These are phyloP conservation scores for Cirrhinus molitorella DNA, from an alignment of 2,797 vertebrate genomes.

Conservation along the genomic window DNA sequence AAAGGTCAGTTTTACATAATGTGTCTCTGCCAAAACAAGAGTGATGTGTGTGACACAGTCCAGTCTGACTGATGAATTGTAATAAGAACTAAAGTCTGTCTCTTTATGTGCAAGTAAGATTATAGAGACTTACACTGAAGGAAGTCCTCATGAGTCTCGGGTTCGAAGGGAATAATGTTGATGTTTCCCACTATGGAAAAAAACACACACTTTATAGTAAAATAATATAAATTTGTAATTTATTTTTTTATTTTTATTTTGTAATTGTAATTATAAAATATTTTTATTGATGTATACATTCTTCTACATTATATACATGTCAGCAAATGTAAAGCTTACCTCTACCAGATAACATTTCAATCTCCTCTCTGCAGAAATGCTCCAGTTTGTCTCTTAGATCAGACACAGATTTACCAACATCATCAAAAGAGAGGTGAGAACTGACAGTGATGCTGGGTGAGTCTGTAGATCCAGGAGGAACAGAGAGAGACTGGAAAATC, in stretches of 20 bases:
- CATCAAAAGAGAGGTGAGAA: not conserved
- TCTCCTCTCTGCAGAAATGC: conserved; percentile 13
- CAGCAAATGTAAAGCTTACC: not conserved
- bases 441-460: conserved; percentile 2
- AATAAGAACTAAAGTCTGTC: not conserved
- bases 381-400: conserved; percentile 13
- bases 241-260: no score
- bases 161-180: not conserved
- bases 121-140: conserved; percentile 5
- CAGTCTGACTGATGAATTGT: not conserved
- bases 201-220: not conserved
- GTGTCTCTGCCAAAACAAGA: not conserved
- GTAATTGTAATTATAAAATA: no score
- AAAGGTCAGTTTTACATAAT: not conserved
- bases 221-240: not conserved
- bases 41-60: not conserved
- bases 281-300: not conserved
- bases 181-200: not conserved
- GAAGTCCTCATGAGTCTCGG: not conserved
- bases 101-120: not conserved
- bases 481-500: conserved; percentile 19
- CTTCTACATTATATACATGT: not conserved
- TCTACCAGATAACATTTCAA: not conserved
- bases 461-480: conserved; percentile 22
- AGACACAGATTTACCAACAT: conserved; percentile 7